Evolutionary conservation across 2,888 invertebrate species (phyloP).

Genomic region (Pyrrhia umbra): DNA sequence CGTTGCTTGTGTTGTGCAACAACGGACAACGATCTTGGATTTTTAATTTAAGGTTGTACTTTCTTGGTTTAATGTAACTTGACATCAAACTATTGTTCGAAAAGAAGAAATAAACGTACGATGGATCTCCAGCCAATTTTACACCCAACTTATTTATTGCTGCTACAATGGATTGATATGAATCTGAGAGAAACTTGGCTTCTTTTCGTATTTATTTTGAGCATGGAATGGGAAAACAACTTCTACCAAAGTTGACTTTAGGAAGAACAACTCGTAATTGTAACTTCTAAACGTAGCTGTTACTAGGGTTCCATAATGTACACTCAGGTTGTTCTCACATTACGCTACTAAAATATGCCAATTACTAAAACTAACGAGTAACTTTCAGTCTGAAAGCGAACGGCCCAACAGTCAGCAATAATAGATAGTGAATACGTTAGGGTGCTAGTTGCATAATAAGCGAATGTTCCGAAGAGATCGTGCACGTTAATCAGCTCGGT

Average conservation of each 20-base stretch:
- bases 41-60: constrained; percentile 69
- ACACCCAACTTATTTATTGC: constrained; percentile 49
- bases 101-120: constrained; percentile 35
- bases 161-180: constrained; percentile 42
- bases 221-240: constrained; percentile 14
- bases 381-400: not conserved
- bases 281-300: not conserved
- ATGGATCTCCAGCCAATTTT: constrained; percentile 43
- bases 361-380: not conserved
- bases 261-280: not conserved
- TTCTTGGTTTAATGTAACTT: constrained; percentile 57
- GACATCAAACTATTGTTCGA: constrained; percentile 53
- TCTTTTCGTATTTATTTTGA: constrained; percentile 28
- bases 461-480: constrained; percentile 45
- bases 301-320: not conserved
- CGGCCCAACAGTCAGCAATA: constrained; percentile 23
- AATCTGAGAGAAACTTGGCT: constrained; percentile 8
- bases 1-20: constrained; percentile 75
- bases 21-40: constrained; percentile 71
- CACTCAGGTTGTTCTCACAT: not conserved
- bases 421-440: constrained; percentile 41
- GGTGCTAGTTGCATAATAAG: constrained; percentile 48
- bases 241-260: not conserved
- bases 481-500: constrained; percentile 46
- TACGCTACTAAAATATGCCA: not conserved